A percentile compares a stretch with the other conserved stretches of the same genome.
phyloP scores from a whole-genome alignment of 2,888 invertebrate species.

The Mayetiola destructor region DNA sequence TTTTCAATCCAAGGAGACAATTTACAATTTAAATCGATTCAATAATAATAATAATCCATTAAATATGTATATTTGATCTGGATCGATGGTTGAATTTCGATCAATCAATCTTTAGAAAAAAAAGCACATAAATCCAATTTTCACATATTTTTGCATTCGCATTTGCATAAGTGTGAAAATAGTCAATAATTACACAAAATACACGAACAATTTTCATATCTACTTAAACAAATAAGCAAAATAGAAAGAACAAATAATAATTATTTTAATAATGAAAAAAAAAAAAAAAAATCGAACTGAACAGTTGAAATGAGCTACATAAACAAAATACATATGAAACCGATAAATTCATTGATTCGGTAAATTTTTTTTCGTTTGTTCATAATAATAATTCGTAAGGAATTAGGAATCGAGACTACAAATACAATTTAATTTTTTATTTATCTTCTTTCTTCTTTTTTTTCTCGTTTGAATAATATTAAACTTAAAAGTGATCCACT shows the following conservation, averaged over 20 bases:
- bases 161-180: too few relatives aligned
- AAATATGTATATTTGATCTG: too few relatives aligned
- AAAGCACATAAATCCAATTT: too few relatives aligned
- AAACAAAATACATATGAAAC: neutral
- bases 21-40: too few relatives aligned
- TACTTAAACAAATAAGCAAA: neutral
- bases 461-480: too few relatives aligned
- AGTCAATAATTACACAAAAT: too few relatives aligned
- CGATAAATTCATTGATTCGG: neutral
- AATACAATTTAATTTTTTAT: neutral
- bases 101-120: too few relatives aligned
- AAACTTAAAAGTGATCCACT: constrained; percentile 67
- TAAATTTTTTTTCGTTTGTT: neutral
- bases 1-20: too few relatives aligned
- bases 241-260: neutral
- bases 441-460: too few relatives aligned
- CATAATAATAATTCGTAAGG: neutral
- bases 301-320: neutral
- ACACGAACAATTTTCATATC: neutral
- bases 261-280: neutral
- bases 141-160: too few relatives aligned
- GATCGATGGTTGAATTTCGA: too few relatives aligned
- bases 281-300: neutral
- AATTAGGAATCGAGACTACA: neutral
- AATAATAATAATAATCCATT: too few relatives aligned